These are phyloP conservation scores for Pseudococcus viburni DNA, from an alignment of 2,888 invertebrate genomes.

Conservation along the genomic window DNA sequence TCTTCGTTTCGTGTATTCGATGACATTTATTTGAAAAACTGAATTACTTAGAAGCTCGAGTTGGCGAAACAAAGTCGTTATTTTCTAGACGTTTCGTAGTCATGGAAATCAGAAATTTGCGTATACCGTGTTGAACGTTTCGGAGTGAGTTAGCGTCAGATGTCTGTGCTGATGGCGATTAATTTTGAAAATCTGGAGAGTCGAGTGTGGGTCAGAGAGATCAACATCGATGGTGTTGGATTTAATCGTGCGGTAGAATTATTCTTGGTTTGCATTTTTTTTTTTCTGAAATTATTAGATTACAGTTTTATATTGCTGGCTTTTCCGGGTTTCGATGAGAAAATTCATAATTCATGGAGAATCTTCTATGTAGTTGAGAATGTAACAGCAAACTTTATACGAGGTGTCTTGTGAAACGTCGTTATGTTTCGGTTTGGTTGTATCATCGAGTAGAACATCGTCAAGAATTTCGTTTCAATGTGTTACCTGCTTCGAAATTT, in stretches of 20 bases:
- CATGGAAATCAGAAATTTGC: slow-evolving; percentile 8
- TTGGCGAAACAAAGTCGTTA: slow-evolving; percentile 30
- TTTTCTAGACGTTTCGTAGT: slow-evolving; percentile 29
- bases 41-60: not conserved
- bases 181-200: not conserved
- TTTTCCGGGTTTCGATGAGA: no score
- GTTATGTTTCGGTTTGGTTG: no score
- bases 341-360: no score
- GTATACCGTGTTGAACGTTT: not conserved
- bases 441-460: no score
- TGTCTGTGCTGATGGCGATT: not conserved
- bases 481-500: no score
- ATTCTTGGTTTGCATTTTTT: no score
- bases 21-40: slow-evolving; percentile 21
- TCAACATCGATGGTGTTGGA: not conserved
- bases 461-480: no score
- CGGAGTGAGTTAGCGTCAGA: not conserved
- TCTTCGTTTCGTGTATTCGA: slow-evolving; percentile 9
- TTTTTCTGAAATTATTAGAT: no score
- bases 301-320: no score
- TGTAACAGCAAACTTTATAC: no score
- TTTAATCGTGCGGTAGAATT: not conserved
- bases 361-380: no score
- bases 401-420: no score
- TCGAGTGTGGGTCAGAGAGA: not conserved